Percentiles rank a stretch among this genome's conserved stretches.
Conservation (phyloP, 2,888 invertebrate species). For the Eulithis prunata region DNA sequence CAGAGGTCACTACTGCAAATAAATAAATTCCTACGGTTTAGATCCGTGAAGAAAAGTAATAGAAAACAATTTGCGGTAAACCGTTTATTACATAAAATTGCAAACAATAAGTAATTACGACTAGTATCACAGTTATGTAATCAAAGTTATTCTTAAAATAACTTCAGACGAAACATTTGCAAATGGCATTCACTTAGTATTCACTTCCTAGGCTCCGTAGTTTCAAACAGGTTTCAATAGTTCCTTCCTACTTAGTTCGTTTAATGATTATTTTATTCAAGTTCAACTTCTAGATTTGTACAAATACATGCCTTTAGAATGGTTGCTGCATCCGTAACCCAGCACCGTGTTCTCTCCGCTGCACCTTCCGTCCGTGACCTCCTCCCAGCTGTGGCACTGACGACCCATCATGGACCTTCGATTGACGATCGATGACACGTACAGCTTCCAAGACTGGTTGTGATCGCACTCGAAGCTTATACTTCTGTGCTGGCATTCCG, state of each 20-base stretch:
- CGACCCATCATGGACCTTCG: slow-evolving; percentile 51
- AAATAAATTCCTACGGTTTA: not conserved
- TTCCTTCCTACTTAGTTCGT: slow-evolving; percentile 7
- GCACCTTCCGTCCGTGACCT: slow-evolving; percentile 56
- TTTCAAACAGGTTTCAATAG: not conserved
- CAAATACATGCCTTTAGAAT: slow-evolving; percentile 61
- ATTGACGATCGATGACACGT: slow-evolving; percentile 54
- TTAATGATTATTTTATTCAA: slow-evolving; percentile 16
- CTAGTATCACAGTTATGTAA: slow-evolving; percentile 57
- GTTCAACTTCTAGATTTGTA: slow-evolving; percentile 52
- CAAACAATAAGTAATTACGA: slow-evolving; percentile 39
- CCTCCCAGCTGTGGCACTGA: slow-evolving; percentile 59
- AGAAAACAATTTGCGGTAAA: slow-evolving; percentile 29
- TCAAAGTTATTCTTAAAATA: slow-evolving; percentile 29
- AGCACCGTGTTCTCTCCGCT: slow-evolving; percentile 55
- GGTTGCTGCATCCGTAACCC: slow-evolving; percentile 58
- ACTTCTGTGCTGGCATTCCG: slow-evolving; percentile 61
- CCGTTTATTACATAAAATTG: slow-evolving; percentile 36
- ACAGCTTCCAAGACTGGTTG: slow-evolving; percentile 69
- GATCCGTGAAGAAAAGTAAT: slow-evolving; percentile 29
- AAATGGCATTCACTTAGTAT: slow-evolving; percentile 14
- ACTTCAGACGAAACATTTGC: slow-evolving; percentile 13
- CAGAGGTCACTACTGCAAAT: slow-evolving; percentile 22
- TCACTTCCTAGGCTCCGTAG: slow-evolving; percentile 10
- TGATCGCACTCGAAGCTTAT: slow-evolving; percentile 72